These are phyloP conservation scores for Tamandua tetradactyla DNA, from an alignment of 2,797 vertebrate species.

Conservation along the genomic window DNA sequence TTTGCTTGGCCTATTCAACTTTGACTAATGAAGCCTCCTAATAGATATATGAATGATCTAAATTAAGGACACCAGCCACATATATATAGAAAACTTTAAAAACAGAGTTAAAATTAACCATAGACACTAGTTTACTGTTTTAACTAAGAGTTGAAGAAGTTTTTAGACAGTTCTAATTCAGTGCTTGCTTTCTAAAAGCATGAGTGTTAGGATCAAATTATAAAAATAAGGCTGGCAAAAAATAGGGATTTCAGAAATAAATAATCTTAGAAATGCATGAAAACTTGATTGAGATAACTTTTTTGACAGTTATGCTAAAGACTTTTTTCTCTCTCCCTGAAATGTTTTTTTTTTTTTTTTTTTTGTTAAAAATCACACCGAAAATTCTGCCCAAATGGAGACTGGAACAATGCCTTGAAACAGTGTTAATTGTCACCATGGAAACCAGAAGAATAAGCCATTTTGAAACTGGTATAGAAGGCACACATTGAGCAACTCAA, in stretches of 20 bases:
- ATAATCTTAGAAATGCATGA: conserved; percentile 77
- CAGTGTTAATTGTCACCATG: conserved; percentile 98
- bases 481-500: conserved; percentile 93
- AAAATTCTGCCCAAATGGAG: conserved; percentile 91
- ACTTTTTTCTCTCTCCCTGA: conserved; percentile 46
- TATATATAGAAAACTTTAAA: conserved; percentile 56
- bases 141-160: conserved; percentile 66
- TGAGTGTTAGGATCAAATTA: conserved; percentile 76
- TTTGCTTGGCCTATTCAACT: conserved; percentile 76
- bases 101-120: conserved; percentile 51
- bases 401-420: conserved; percentile 95
- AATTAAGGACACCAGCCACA: conserved; percentile 76
- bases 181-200: conserved; percentile 62
- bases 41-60: conserved; percentile 78
- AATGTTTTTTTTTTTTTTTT: conserved; percentile 66
- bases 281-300: conserved; percentile 85
- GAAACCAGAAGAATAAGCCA: conserved; percentile 97
- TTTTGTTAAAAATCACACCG: conserved; percentile 88
- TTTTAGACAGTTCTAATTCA: conserved; percentile 71
- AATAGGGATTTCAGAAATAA: conserved; percentile 83
- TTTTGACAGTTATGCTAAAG: conserved; percentile 83
- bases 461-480: conserved; percentile 96
- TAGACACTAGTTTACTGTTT: not conserved
- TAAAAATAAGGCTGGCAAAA: conserved; percentile 85
- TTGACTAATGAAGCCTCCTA: conserved; percentile 78